Evolutionary conservation across 1,140 invertebrate genomes (phyloP).

Genomic region (Triops cancriformis): DNA sequence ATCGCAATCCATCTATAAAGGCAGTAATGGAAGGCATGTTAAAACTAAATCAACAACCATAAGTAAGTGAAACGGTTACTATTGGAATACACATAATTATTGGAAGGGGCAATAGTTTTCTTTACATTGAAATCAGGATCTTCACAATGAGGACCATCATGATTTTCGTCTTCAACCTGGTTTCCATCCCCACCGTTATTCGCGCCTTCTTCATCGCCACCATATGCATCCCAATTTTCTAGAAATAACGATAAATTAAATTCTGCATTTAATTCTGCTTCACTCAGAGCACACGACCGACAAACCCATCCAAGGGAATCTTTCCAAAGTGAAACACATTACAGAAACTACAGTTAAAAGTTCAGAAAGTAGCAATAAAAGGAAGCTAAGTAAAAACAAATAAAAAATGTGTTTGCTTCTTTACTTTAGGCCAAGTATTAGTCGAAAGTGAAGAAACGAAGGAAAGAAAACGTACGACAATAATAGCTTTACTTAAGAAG

Average conservation of each 20-base stretch:
- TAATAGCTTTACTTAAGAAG: too few species aligned
- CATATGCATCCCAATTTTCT: slow-evolving; percentile 67
- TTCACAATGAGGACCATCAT: slow-evolving; percentile 53
- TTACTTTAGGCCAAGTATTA: slow-evolving; percentile 15
- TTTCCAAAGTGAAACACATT: too few species aligned
- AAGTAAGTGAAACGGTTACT: slow-evolving; percentile 18
- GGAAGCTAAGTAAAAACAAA: too few species aligned
- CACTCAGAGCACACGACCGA: too few species aligned
- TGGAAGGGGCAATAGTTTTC: slow-evolving; percentile 26
- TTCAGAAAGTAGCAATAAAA: too few species aligned
- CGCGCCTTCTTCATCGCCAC: slow-evolving; percentile 38
- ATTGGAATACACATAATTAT: slow-evolving; percentile 26
- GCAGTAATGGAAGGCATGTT: background rate
- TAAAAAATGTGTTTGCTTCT: too few species aligned
- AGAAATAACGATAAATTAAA: slow-evolving; percentile 34
- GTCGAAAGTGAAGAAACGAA: background rate
- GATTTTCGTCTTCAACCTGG: slow-evolving; percentile 28
- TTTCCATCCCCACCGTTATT: slow-evolving; percentile 34
- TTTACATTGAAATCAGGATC: slow-evolving; percentile 70
- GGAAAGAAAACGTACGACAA: too few species aligned
- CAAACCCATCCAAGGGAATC: too few species aligned
- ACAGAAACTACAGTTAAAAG: too few species aligned
- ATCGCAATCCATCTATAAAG: slow-evolving; percentile 76
- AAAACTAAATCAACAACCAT: slow-evolving; percentile 26
- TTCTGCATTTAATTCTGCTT: too few species aligned